phyloP scores from a whole-genome alignment of 2,797 vertebrate species.

The Rachycentron canadum region DNA sequence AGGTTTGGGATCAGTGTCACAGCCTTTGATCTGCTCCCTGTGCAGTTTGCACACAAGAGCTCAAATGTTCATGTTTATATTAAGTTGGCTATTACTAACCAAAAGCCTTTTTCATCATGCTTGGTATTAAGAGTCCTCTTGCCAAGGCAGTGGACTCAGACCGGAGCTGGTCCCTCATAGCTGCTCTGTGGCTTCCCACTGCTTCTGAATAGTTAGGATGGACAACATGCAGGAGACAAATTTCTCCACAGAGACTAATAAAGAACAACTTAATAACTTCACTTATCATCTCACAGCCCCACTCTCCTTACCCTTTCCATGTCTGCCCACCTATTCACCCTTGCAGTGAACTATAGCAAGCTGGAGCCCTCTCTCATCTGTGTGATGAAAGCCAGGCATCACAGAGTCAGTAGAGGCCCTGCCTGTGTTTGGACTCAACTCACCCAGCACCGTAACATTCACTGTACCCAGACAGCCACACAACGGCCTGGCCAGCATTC shows the following conservation, averaged over 20 bases:
- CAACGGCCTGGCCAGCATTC: conserved; percentile 59
- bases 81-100: conserved; percentile 38
- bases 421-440: conserved; percentile 77
- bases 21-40: conserved; percentile 48
- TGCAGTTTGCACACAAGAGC: conserved; percentile 43
- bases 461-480: conserved; percentile 61
- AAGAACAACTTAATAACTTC: conserved; percentile 23
- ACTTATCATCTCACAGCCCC: conserved; percentile 21
- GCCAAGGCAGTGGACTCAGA: conserved; percentile 31
- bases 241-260: conserved; percentile 24
- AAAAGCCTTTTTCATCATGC: conserved; percentile 44
- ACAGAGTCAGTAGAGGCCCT: conserved; percentile 61
- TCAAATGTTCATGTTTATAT: conserved; percentile 54
- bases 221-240: conserved; percentile 13
- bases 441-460: conserved; percentile 65
- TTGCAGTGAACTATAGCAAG: conserved; percentile 26
- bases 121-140: conserved; percentile 35
- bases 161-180: conserved; percentile 30
- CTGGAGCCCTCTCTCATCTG: conserved; percentile 41
- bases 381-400: conserved; percentile 79
- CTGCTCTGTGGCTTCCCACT: conserved; percentile 19
- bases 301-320: background rate
- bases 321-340: conserved; percentile 47
- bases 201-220: conserved; percentile 13
- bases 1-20: conserved; percentile 40